Base-by-base conservation (phyloP, 2,888 invertebrate species). In the Toxonevra muliebris region DNA sequence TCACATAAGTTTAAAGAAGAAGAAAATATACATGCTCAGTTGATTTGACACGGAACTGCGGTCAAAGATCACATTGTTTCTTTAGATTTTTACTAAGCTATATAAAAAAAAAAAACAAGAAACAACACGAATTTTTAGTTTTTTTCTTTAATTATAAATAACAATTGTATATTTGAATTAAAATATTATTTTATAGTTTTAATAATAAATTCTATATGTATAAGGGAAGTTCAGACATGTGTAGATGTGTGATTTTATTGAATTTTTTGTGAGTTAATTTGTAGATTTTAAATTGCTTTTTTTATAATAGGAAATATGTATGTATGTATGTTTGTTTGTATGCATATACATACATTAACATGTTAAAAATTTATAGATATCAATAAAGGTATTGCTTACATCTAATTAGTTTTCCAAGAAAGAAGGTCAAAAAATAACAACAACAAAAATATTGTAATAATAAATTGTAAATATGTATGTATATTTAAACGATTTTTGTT, bases 101-200 rank as follows among this genome's bases (percentile, higher is more conserved):
- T 3, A 19, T 45, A 40, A 19, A 1, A 58, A 45, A 66, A n/a
- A 1, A 73, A 73, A 69, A 69, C 54, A 70, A 75, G 72, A 64
- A 64, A 61, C 69, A 76, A 80, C 73, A 67, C 70, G 76, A 77
- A 74, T 71, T 75, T 74, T 76, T 76, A 74, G 76, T 75, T 82
- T 82, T 71, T 74, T 69, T 72, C 61, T 80, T 82, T 81, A 82
- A 82, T 82, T 81, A 81, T 80, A 82, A 81, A 82, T 81, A 81
- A 81, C 81, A 82, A 81, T 82, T 82, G 77, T 81, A 81, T 81
- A 82, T 82, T 80, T 82, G 80, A 74, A 76, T 80, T 82, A 77
- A 82, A 81, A 80, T 71, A 69, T 74, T 75, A 69, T 70, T 72
- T 72, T 69, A 71, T 69, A 69, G 72, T 72, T 70, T 68, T 30